Conservation (phyloP, 1,140 invertebrate genomes). For the Apolygus lucorum region DNA sequence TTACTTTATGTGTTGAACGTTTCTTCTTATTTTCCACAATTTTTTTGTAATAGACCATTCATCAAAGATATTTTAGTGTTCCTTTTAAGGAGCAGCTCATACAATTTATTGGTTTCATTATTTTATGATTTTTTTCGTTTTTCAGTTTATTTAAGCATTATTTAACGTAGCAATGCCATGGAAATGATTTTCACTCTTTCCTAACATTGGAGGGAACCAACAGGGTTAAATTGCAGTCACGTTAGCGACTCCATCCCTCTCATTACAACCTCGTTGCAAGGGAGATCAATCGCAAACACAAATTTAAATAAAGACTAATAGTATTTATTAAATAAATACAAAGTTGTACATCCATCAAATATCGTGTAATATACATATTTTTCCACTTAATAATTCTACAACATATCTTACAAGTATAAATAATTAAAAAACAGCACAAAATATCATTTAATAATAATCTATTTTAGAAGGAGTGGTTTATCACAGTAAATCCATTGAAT, state of each 20-base stretch:
- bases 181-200: too few species aligned
- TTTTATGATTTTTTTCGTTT: too few species aligned
- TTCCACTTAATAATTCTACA: conserved; percentile 13
- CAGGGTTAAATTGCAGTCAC: not conserved
- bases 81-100: too few species aligned
- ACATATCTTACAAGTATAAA: conserved; percentile 9
- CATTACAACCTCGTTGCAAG: not conserved
- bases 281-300: not conserved
- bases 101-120: too few species aligned
- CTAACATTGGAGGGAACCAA: too few species aligned
- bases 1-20: too few species aligned
- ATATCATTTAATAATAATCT: conserved; percentile 15
- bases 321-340: conserved; percentile 17
- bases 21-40: too few species aligned
- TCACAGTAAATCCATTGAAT: conserved; percentile 18
- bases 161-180: too few species aligned
- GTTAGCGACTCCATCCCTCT: not conserved
- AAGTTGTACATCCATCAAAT: conserved; percentile 16
- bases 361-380: conserved; percentile 5
- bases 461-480: conserved; percentile 16
- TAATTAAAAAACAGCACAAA: conserved; percentile 9
- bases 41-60: too few species aligned
- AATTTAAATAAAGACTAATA: not conserved
- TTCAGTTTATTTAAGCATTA: too few species aligned
- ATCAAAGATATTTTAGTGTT: too few species aligned